Conservation (phyloP, 2,888 invertebrate genomes). For the Pseudococcus jackbeardsleyi region DNA sequence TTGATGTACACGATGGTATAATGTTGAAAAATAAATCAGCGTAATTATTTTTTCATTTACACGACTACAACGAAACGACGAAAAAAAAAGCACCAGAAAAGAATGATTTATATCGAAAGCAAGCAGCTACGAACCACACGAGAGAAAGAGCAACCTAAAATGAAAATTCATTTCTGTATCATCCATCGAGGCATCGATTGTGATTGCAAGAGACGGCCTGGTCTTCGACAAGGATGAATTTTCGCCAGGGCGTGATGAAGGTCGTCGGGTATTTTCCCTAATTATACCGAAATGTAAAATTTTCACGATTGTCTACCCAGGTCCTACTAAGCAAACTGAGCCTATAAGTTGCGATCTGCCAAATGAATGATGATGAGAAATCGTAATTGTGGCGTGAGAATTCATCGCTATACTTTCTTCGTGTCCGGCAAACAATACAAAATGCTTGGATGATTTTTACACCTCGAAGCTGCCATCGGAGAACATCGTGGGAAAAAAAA, state of each 20-base stretch:
- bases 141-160: not conserved
- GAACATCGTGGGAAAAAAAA: not conserved
- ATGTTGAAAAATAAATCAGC: constrained; percentile 14
- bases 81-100: not conserved
- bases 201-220: not conserved
- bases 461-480: not conserved
- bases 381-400: constrained; percentile 2
- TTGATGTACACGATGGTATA: constrained; percentile 22
- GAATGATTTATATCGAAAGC: not conserved
- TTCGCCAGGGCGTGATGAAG: constrained; percentile 27
- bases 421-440: constrained; percentile 20
- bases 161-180: not conserved
- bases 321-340: too few relatives aligned
- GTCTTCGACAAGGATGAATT: constrained; percentile 4
- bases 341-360: not conserved
- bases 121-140: not conserved
- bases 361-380: not conserved
- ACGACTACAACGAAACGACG: not conserved
- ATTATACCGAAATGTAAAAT: constrained; percentile 1
- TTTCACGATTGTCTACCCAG: not conserved
- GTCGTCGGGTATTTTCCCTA: constrained; percentile 25
- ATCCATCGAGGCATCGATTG: not conserved
- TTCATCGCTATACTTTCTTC: not conserved
- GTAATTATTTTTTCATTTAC: constrained; percentile 22
- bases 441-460: constrained; percentile 38